Conservation (phyloP, 2,797 vertebrate genomes). For the Heterohyrax brucei region DNA sequence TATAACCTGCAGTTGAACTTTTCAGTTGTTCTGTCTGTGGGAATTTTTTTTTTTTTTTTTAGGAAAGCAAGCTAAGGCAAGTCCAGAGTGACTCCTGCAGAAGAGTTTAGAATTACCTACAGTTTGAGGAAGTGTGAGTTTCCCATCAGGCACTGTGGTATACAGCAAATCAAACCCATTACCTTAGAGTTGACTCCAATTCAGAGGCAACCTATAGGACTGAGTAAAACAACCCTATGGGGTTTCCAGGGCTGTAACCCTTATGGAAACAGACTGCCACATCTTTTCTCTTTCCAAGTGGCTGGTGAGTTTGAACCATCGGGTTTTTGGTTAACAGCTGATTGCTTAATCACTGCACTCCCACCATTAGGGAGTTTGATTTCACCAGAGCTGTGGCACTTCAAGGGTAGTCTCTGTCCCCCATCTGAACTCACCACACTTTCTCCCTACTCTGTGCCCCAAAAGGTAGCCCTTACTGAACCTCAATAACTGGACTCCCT, state of each 20-base stretch:
- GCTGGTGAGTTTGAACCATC: too few relatives aligned
- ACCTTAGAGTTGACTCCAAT: too few relatives aligned
- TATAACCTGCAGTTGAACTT: conserved; percentile 90
- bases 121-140: conserved; percentile 86
- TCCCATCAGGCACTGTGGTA: conserved; percentile 33
- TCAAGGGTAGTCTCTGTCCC: background rate
- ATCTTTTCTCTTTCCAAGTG: too few relatives aligned
- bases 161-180: too few relatives aligned
- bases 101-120: conserved; percentile 83
- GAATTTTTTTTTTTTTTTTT: conserved; percentile 82
- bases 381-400: rapidly evolving
- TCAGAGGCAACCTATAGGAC: too few relatives aligned
- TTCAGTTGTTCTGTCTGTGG: conserved; percentile 86
- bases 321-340: too few relatives aligned
- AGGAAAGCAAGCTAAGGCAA: conserved; percentile 89
- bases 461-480: background rate
- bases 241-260: too few relatives aligned
- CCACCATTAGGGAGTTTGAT: background rate
- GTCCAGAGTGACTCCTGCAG: conserved; percentile 82
- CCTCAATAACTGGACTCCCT: background rate
- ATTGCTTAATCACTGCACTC: too few relatives aligned
- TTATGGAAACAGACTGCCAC: too few relatives aligned
- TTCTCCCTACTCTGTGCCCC: background rate
- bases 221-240: too few relatives aligned
- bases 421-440: background rate